These are phyloP conservation scores for Psophia crepitans DNA, from an alignment of 2,113 vertebrate species.

Conservation along the genomic window DNA sequence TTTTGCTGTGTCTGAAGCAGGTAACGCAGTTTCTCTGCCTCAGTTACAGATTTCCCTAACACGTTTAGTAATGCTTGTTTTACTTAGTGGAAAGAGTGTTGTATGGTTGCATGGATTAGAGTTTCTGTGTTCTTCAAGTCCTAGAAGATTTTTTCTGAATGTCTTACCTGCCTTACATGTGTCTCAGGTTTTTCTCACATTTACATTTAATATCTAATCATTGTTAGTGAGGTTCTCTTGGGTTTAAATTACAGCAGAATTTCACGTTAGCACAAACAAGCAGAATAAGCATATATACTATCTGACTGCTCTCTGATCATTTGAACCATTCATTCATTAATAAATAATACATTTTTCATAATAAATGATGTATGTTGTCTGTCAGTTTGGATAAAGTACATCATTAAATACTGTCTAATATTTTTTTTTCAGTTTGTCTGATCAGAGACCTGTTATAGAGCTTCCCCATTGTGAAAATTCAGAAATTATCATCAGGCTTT, in stretches of 20 bases:
- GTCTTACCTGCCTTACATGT: background rate
- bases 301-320: background rate
- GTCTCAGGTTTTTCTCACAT: background rate
- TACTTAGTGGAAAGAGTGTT: background rate
- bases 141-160: background rate
- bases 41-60: background rate
- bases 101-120: background rate
- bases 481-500: constrained; percentile 89
- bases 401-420: background rate
- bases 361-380: background rate
- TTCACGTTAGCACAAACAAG: background rate
- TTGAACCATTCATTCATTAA: background rate
- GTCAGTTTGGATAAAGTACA: background rate
- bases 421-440: constrained; percentile 80
- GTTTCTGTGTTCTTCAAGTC: background rate
- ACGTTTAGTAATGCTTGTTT: background rate
- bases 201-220: background rate
- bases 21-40: background rate
- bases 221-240: background rate
- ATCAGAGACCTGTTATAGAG: constrained; percentile 89
- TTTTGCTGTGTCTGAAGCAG: background rate
- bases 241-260: background rate
- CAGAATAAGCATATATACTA: background rate
- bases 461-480: constrained; percentile 95
- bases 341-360: background rate